These are phyloP conservation scores for Drosophila kurseongensis DNA, from an alignment of 1,140 invertebrate genomes.

Conservation along the genomic window DNA sequence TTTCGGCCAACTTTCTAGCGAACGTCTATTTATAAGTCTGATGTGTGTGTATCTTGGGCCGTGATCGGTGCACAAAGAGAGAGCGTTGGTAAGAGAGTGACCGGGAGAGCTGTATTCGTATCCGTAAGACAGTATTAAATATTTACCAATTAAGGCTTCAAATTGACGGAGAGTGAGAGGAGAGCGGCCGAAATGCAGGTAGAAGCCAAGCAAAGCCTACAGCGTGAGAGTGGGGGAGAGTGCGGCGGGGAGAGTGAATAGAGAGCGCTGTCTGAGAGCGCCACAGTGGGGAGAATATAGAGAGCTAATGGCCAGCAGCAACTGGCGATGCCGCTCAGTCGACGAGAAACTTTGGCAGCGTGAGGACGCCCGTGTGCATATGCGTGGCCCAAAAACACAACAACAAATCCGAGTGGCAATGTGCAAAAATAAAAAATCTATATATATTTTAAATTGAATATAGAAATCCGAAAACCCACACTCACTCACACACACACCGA, in stretches of 20 bases:
- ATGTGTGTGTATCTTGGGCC: conserved; percentile 68
- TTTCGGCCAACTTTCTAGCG: conserved; percentile 28
- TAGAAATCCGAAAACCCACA: conserved; percentile 60
- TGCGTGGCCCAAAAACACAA: conserved; percentile 27
- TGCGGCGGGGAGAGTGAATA: neutral
- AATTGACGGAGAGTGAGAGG: neutral
- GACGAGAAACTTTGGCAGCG: conserved; percentile 70
- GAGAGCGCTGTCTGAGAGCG: conserved; percentile 16
- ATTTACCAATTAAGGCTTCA: conserved; percentile 57
- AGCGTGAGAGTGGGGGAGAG: neutral
- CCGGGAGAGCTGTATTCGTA: conserved; percentile 8
- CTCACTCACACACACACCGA: conserved; percentile 13
- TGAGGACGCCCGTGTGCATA: conserved; percentile 52
- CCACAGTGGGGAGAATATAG: neutral
- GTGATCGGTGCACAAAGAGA: conserved; percentile 21
- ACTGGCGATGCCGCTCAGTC: conserved; percentile 61
- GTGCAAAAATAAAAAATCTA: conserved; percentile 82
- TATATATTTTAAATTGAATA: conserved; percentile 80
- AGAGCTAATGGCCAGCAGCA: conserved; percentile 19
- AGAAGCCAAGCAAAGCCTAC: conserved; percentile 56
- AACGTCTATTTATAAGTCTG: conserved; percentile 77
- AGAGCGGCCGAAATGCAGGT: conserved; percentile 1
- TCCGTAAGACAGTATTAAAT: conserved; percentile 26
- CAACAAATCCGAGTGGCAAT: conserved; percentile 55
- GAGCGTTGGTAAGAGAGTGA: conserved; percentile 1